These are phyloP conservation scores for Hyperoplus lanceolatus DNA, from an alignment of 2,797 vertebrate genomes.

Conservation along the genomic window DNA sequence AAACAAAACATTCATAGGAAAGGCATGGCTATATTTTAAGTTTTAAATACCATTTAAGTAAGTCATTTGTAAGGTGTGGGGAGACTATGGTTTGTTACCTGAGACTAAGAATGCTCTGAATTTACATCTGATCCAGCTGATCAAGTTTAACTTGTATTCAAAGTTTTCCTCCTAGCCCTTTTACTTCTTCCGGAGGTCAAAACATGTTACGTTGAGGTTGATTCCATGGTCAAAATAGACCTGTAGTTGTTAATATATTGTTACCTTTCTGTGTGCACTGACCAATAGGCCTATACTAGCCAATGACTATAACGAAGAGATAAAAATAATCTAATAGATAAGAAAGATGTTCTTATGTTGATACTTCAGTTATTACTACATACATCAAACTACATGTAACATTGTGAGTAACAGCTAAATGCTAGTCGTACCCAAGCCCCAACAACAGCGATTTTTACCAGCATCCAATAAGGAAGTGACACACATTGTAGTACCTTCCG, in stretches of 20 bases:
- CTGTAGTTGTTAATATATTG: not conserved
- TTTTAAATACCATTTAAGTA: not conserved
- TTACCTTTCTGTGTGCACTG: not conserved
- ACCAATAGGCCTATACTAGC: not conserved
- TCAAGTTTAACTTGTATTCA: not conserved
- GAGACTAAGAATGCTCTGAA: not conserved
- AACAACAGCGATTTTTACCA: too few species aligned
- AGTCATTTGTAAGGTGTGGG: not conserved
- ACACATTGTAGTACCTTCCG: too few species aligned
- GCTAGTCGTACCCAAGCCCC: not conserved
- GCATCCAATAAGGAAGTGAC: too few species aligned
- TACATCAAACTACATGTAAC: not conserved
- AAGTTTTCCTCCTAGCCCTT: not conserved
- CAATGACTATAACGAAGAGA: too few species aligned
- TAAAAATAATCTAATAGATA: too few species aligned
- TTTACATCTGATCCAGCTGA: conserved; percentile 1
- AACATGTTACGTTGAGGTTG: not conserved
- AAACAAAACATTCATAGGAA: not conserved
- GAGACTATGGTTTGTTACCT: not conserved
- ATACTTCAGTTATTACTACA: not conserved
- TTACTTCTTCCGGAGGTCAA: not conserved
- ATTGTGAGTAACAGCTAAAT: conserved; percentile 4
- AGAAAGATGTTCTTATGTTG: not conserved
- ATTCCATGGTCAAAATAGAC: not conserved
- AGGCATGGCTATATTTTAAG: conserved; percentile 4